Evolutionary conservation across 2,888 invertebrate genomes (phyloP).

Genomic region (Syrista parreyssii): DNA sequence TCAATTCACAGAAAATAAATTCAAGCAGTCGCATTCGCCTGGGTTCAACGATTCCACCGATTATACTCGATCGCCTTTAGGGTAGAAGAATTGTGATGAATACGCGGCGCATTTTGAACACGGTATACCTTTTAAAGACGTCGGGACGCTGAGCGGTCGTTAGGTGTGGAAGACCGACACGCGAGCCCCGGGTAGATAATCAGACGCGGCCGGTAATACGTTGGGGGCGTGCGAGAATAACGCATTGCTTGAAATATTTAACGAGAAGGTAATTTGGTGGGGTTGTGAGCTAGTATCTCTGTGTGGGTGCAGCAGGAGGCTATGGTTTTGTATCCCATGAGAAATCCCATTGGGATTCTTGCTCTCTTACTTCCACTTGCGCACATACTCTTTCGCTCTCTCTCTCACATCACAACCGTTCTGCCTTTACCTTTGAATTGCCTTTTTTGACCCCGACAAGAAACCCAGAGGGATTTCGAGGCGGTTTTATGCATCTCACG

Average conservation of each 20-base stretch:
- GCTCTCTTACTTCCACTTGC: neutral
- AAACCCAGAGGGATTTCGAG: neutral
- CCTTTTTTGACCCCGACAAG: slow-evolving; percentile 3
- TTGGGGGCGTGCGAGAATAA: slow-evolving; percentile 58
- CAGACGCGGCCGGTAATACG: slow-evolving; percentile 51
- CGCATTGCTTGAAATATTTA: slow-evolving; percentile 58
- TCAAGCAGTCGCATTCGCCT: slow-evolving; percentile 9
- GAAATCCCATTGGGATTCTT: slow-evolving; percentile 19
- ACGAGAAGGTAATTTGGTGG: slow-evolving; percentile 56
- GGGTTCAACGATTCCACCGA: slow-evolving; percentile 17
- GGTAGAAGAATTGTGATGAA: slow-evolving; percentile 47
- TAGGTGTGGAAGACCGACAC: slow-evolving; percentile 34
- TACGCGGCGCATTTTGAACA: slow-evolving; percentile 42
- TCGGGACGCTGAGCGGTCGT: slow-evolving; percentile 39
- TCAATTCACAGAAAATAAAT: slow-evolving; percentile 1
- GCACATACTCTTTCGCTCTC: neutral
- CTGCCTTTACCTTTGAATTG: neutral
- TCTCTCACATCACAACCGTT: neutral
- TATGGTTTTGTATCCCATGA: slow-evolving; percentile 11
- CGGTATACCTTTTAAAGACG: slow-evolving; percentile 40
- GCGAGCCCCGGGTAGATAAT: slow-evolving; percentile 49
- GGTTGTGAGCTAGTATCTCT: slow-evolving; percentile 17
- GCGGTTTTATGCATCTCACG: slow-evolving; percentile 11
- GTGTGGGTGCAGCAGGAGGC: slow-evolving; percentile 9
- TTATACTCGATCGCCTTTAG: slow-evolving; percentile 31